Evolutionary conservation across 30 jellyfish, hydroid and myxozoan genomes (phyloP).

Genomic region (Aurelia sp.): DNA sequence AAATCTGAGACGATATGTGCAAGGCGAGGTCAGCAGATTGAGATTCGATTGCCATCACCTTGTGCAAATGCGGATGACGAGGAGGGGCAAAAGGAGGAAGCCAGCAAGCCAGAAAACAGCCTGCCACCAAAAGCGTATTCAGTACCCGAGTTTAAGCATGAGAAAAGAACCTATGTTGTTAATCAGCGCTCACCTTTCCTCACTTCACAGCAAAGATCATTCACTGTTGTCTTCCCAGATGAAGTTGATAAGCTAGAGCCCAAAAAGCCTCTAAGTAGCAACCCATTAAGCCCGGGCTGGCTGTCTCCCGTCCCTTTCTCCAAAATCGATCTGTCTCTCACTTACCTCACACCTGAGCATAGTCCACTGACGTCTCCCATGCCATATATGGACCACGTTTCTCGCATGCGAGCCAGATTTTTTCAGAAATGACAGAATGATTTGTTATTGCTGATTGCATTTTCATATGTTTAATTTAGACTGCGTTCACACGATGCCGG

Average conservation of each 20-base stretch:
- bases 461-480: too few species aligned
- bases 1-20: constrained; percentile 17
- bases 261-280: not conserved
- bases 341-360: constrained; percentile 60
- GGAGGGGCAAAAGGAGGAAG: too few species aligned
- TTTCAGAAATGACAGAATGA: too few species aligned
- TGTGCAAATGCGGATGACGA: not conserved
- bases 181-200: constrained; percentile 24
- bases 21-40: constrained; percentile 38
- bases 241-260: constrained; percentile 32
- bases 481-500: too few species aligned
- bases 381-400: constrained; percentile 33
- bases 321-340: constrained; percentile 35
- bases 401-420: not conserved
- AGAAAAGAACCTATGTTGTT: constrained; percentile 19
- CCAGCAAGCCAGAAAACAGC: too few species aligned
- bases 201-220: constrained; percentile 1
- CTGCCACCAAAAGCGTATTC: too few species aligned
- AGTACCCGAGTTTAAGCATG: not conserved
- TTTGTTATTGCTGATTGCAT: too few species aligned
- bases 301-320: constrained; percentile 63
- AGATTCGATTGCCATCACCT: constrained; percentile 52
- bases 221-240: constrained; percentile 59
- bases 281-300: constrained; percentile 57
- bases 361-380: constrained; percentile 62